Conservation (phyloP, 2,888 invertebrate species). For the Ceraclea dissimilis region DNA sequence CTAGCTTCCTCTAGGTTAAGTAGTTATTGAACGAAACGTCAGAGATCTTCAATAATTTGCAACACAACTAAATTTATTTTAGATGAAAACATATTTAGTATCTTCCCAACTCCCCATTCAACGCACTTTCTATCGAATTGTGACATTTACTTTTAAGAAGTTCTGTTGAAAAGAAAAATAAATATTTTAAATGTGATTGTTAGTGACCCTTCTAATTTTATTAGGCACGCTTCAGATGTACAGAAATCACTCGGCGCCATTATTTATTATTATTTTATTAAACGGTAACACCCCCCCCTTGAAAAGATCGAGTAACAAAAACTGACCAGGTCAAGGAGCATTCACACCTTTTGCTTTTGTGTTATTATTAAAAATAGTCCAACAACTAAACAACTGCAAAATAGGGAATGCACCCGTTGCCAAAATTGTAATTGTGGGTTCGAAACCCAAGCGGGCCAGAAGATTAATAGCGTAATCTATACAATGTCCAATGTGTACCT, state of each 20-base stretch:
- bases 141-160: too few relatives aligned
- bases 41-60: neutral
- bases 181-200: too few relatives aligned
- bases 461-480: constrained; percentile 1
- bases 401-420: neutral
- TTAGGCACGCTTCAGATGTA: too few relatives aligned
- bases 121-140: too few relatives aligned
- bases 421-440: constrained; percentile 4
- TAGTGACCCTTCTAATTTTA: too few relatives aligned
- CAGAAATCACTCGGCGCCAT: too few relatives aligned
- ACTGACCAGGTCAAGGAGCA: neutral
- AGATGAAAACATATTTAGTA: neutral
- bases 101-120: too few relatives aligned
- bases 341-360: neutral
- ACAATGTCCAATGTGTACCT: neutral
- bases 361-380: neutral
- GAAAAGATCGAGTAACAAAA: neutral
- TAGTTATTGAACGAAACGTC: too few relatives aligned
- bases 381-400: neutral
- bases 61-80: neutral
- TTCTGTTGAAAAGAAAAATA: too few relatives aligned
- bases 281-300: neutral
- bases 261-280: too few relatives aligned
- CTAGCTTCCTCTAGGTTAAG: too few relatives aligned
- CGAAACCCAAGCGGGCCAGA: constrained; percentile 1